Percentiles rank a stretch among this genome's conserved stretches.
These are phyloP conservation scores for Anomalospiza imberbis DNA, from an alignment of 2,797 vertebrate species.

Conservation along the genomic window DNA sequence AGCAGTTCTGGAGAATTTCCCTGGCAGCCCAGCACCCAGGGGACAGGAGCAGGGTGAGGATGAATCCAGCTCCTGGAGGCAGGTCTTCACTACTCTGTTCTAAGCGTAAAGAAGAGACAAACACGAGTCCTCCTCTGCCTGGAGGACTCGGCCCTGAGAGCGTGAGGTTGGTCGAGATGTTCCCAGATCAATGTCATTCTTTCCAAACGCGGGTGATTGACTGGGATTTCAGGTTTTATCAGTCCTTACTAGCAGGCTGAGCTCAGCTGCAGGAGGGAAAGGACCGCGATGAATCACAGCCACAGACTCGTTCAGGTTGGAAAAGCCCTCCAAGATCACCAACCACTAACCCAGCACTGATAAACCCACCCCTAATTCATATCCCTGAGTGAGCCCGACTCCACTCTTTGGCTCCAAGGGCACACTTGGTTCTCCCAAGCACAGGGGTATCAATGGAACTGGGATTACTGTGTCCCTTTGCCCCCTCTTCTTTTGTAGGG, in stretches of 20 bases:
- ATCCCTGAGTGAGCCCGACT: not conserved
- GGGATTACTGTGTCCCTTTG: not conserved
- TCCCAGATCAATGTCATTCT: not conserved
- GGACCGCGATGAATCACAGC: not conserved
- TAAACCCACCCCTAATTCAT: not conserved
- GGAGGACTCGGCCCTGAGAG: not conserved
- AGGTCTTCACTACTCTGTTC: accelerated
- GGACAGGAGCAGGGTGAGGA: not conserved
- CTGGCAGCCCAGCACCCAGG: not conserved
- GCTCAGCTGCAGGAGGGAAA: not conserved
- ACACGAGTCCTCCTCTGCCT: accelerated
- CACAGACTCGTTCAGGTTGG: not conserved
- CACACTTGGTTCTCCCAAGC: not conserved
- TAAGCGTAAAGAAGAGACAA: not conserved
- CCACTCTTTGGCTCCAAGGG: not conserved
- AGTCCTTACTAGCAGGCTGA: not conserved
- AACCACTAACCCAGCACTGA: not conserved
- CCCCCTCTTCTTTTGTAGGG: not conserved
- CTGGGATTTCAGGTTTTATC: not conserved
- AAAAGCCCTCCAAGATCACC: not conserved
- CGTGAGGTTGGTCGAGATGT: not conserved
- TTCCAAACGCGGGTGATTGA: accelerated
- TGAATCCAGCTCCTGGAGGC: not conserved
- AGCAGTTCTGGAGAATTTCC: not conserved
- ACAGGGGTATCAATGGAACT: accelerated